Evolutionary conservation across 2,113 vertebrate species (phyloP).

Genomic region (Brevimyrus niger): DNA sequence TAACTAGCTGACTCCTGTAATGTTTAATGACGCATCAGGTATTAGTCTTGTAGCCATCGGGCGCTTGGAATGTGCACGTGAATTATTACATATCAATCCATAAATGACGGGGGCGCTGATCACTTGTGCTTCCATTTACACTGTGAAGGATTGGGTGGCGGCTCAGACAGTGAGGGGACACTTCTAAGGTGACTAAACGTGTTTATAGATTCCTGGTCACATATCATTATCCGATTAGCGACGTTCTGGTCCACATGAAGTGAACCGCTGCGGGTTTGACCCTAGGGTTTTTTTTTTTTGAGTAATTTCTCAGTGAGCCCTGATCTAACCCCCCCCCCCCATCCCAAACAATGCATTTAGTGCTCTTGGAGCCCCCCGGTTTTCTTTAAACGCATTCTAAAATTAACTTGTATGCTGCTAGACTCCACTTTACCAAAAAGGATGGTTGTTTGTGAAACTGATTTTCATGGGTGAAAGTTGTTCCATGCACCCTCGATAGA

Average conservation of each 20-base stretch:
- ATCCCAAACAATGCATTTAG: background rate
- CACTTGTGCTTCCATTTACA: background rate
- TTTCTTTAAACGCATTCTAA: background rate
- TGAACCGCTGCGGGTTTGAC: background rate
- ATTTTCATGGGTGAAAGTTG: background rate
- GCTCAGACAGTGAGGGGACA: background rate
- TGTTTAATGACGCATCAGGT: background rate
- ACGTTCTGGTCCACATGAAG: background rate
- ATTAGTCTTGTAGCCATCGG: background rate
- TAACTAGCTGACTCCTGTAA: background rate
- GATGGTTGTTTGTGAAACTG: background rate
- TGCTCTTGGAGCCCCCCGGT: background rate
- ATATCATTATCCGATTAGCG: background rate
- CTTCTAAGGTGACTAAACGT: background rate
- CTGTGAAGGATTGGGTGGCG: background rate
- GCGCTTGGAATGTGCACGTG: background rate
- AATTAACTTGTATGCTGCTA: background rate
- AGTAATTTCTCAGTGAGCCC: background rate
- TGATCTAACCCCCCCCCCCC: background rate
- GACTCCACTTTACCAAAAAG: background rate
- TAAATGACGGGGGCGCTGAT: background rate
- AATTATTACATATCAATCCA: background rate
- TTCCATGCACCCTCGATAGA: background rate
- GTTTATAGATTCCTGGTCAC: background rate
- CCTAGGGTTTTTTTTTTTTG: background rate